Percentiles rank a stretch among this genome's conserved stretches.
These are phyloP conservation scores for Euborellia annulipes DNA, from an alignment of 1,140 invertebrate genomes.

Conservation along the genomic window DNA sequence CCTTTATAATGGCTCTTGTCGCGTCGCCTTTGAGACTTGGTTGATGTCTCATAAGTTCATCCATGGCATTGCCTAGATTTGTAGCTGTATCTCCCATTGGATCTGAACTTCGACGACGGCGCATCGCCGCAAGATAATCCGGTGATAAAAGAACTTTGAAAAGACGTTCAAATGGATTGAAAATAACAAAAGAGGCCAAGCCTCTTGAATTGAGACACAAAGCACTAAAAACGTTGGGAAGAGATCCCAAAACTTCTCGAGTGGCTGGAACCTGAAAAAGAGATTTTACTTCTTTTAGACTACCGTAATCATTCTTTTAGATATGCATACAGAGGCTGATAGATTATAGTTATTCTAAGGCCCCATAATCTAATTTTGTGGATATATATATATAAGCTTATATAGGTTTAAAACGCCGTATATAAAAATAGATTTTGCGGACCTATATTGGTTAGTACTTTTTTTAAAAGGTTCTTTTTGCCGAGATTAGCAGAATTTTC, in stretches of 20 bases:
- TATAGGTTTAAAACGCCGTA: too few species aligned
- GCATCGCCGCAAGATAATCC: slow-evolving; percentile 73
- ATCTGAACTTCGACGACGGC: slow-evolving; percentile 62
- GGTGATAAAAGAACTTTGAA: slow-evolving; percentile 72
- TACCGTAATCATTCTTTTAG: not conserved
- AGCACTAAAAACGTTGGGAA: slow-evolving; percentile 85
- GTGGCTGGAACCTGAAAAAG: slow-evolving; percentile 57
- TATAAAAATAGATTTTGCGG: too few species aligned
- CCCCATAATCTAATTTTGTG: too few species aligned
- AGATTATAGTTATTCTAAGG: too few species aligned
- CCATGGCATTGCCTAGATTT: slow-evolving; percentile 82
- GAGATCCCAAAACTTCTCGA: slow-evolving; percentile 70
- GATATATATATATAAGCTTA: too few species aligned
- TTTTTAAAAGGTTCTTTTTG: too few species aligned
- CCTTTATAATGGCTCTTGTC: slow-evolving; percentile 65
- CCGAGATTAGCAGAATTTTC: too few species aligned
- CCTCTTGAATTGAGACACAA: slow-evolving; percentile 74
- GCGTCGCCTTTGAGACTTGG: slow-evolving; percentile 66
- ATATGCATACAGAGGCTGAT: too few species aligned
- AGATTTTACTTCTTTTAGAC: not conserved
- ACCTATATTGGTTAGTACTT: too few species aligned
- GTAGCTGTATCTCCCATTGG: slow-evolving; percentile 77
- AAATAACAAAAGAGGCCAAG: slow-evolving; percentile 62
- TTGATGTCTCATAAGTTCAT: slow-evolving; percentile 85
- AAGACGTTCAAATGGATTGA: slow-evolving; percentile 69